Percentiles rank a stretch among this genome's conserved stretches.
These are phyloP conservation scores for Caenorhabditis latens DNA, from an alignment of 1,140 invertebrate genomes.

Conservation along the genomic window DNA sequence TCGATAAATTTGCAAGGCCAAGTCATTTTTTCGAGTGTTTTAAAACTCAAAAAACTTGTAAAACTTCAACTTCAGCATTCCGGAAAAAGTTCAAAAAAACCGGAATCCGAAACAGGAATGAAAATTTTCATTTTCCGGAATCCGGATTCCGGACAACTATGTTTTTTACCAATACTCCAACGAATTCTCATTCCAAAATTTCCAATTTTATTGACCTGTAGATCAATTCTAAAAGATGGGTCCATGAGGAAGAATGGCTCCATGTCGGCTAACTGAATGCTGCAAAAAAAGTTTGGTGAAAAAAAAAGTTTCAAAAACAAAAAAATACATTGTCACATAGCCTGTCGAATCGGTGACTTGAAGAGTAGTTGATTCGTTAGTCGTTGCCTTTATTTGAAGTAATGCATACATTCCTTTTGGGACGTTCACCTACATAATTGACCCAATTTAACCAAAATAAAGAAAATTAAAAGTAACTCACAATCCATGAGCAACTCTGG, in stretches of 20 bases:
- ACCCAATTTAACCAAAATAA: not conserved
- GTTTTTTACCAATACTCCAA: not conserved
- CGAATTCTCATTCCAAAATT: not conserved
- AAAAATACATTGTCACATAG: not conserved
- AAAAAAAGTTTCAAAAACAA: not conserved
- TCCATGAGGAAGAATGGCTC: not conserved
- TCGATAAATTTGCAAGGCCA: too few species aligned
- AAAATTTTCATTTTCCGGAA: too few species aligned
- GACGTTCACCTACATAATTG: not conserved
- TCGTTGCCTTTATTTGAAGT: not conserved
- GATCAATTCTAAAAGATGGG: not conserved
- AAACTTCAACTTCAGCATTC: too few species aligned
- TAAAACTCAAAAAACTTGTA: too few species aligned
- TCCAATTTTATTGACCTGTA: not conserved
- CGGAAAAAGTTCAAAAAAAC: too few species aligned
- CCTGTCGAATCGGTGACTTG: not conserved
- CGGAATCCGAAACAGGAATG: too few species aligned
- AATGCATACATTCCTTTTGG: constrained; percentile 6
- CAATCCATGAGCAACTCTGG: constrained; percentile 6
- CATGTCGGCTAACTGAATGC: not conserved
- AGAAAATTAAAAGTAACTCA: not conserved
- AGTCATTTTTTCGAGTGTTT: too few species aligned
- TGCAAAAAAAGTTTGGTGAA: not conserved
- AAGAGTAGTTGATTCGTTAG: not conserved
- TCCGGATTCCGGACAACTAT: too few species aligned